phyloP scores from a whole-genome alignment of 2,888 invertebrate genomes.

The Heteromurus nitidus region DNA sequence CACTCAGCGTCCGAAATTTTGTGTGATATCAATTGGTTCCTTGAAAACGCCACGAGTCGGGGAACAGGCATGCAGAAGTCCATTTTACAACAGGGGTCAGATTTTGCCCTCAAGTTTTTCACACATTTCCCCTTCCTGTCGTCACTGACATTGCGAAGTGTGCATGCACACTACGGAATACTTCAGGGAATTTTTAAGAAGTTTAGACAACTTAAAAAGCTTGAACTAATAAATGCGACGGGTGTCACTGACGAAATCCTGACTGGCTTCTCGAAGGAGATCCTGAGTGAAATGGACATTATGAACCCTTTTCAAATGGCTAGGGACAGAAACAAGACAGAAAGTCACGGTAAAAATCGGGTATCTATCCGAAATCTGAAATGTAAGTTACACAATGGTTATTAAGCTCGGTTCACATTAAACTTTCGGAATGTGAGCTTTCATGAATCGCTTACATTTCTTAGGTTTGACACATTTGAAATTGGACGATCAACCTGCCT shows the following conservation, averaged over 20 bases:
- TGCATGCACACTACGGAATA: conserved; percentile 65
- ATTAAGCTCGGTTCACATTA: neutral
- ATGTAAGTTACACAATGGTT: conserved; percentile 40
- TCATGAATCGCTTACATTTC: neutral
- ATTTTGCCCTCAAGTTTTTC: conserved; percentile 57
- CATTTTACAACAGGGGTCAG: conserved; percentile 59
- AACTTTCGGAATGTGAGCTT: neutral
- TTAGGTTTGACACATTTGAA: conserved; percentile 57
- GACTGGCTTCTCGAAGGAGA: conserved; percentile 56
- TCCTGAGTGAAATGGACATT: conserved; percentile 59
- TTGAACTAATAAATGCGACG: conserved; percentile 51
- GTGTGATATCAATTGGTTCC: conserved; percentile 63
- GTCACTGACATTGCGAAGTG: conserved; percentile 50
- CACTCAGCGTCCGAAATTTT: conserved; percentile 61
- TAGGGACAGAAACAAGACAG: conserved; percentile 16
- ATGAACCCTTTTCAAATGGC: conserved; percentile 58
- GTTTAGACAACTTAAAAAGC: conserved; percentile 54
- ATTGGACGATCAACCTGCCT: conserved; percentile 56
- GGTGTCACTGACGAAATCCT: conserved; percentile 63
- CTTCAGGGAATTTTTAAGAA: conserved; percentile 63
- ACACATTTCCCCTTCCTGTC: conserved; percentile 57
- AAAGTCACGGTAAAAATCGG: neutral
- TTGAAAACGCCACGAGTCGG: conserved; percentile 41
- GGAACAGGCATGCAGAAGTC: conserved; percentile 54
- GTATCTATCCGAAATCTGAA: conserved; percentile 60